Base-by-base conservation (phyloP, 2,888 invertebrate genomes). In the Augiades crinisus region DNA sequence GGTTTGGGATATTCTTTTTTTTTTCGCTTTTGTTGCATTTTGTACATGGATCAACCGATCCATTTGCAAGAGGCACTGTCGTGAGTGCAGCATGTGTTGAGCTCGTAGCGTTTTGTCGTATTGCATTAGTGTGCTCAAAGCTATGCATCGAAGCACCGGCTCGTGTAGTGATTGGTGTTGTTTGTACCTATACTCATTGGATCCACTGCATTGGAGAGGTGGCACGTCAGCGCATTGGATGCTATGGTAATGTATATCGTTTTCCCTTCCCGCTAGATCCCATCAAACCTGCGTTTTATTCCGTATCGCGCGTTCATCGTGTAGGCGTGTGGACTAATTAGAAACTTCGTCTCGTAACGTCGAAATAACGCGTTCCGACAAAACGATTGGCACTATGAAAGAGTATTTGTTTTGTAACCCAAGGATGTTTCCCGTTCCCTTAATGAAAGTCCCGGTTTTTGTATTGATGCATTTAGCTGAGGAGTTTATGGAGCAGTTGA, bases 401-500 rank as follows among this genome's bases (percentile, higher is more conserved):
- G 74, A 68, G 58, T 63, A 57, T 64, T 63, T 75, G 63, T 72
- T 63, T 68, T 64, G 54, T 63, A 60, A 70, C 57, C n/a, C n/a
- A n/a, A n/a, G 70, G 75, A 67, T 68, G 61, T 72, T 59, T 64
- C 68, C 66, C 67, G 67, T 72, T 72, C 72, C 76, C 78, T 72
- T 84, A 88, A 81, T 81, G 67, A 78, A 80, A 72, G 72, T 77
- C 81, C 80, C 80, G 83, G 75, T 83, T 88, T 50, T 85, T 85
- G 73, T 79, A 86, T 87, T 87, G 73, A 72, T 82, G 68, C 84
- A 79, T 88, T 78, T 92, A 97, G 97, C 96, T 91, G 96, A 96
- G 92, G 96, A 96, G 93, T 96, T 97, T 92, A 93, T 97, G 94
- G 95, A 94, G 92, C 96, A 97, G 92, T 93, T 97, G 94, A 96